These are phyloP conservation scores for Meandrusa payeni DNA, from an alignment of 2,888 invertebrate species.

Conservation along the genomic window DNA sequence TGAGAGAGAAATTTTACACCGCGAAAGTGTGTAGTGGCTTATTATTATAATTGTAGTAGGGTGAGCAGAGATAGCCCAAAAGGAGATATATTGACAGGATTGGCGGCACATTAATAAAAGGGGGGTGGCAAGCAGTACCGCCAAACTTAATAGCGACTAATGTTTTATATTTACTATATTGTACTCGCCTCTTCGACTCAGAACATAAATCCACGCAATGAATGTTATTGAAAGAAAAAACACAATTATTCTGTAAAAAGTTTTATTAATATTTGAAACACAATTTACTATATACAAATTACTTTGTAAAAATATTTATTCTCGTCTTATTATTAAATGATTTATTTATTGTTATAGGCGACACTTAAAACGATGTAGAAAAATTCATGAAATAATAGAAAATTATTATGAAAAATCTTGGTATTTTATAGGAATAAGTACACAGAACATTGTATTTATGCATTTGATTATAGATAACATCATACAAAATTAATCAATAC, in stretches of 20 bases:
- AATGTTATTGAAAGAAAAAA: conserved; percentile 1
- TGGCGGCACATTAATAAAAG: too few relatives aligned
- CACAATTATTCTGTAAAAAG: conserved; percentile 63
- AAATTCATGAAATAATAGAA: conserved; percentile 51
- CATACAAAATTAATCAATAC: conserved; percentile 48
- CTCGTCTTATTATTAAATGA: conserved; percentile 76
- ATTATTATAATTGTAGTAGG: too few relatives aligned
- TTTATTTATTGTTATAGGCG: conserved; percentile 74
- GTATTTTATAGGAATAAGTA: conserved; percentile 69
- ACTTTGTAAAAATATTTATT: conserved; percentile 80
- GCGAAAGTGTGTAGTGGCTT: too few relatives aligned
- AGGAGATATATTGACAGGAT: too few relatives aligned
- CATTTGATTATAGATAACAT: conserved; percentile 42
- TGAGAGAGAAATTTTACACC: too few relatives aligned
- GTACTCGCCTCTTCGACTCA: too few relatives aligned
- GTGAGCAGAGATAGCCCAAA: too few relatives aligned
- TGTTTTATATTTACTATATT: too few relatives aligned
- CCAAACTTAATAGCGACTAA: too few relatives aligned
- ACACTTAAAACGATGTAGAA: conserved; percentile 69
- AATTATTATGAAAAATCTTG: conserved; percentile 62
- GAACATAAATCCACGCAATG: too few relatives aligned
- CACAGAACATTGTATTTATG: conserved; percentile 59
- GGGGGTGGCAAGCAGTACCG: too few relatives aligned
- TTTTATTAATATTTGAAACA: conserved; percentile 79
- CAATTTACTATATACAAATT: conserved; percentile 79